These are phyloP conservation scores for Myrmophylax atrothorax DNA, from an alignment of 2,113 vertebrate genomes.

Conservation along the genomic window DNA sequence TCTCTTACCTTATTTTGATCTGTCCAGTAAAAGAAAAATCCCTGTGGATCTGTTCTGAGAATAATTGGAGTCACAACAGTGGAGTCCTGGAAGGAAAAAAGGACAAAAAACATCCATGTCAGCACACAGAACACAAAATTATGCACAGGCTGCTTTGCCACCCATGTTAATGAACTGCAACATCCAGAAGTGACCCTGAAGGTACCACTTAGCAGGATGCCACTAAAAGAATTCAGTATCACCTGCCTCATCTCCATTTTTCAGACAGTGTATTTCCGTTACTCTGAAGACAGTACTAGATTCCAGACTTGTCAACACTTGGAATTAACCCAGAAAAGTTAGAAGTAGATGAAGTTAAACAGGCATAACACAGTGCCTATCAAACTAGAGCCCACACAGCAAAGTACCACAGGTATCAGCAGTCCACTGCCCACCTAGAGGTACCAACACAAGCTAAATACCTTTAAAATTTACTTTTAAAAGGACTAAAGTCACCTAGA, in stretches of 20 bases:
- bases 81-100: constrained; percentile 81
- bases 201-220: not conserved
- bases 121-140: not conserved
- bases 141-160: not conserved
- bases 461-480: not conserved
- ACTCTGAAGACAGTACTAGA: not conserved
- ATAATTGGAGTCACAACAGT: constrained; percentile 89
- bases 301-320: not conserved
- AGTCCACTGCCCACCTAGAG: not conserved
- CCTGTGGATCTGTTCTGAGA: constrained; percentile 91
- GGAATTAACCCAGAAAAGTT: not conserved
- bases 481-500: not conserved
- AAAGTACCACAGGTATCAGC: not conserved
- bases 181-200: not conserved
- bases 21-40: constrained; percentile 97
- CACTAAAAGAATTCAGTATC: not conserved
- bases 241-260: constrained; percentile 4
- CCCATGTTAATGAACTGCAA: not conserved
- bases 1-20: constrained; percentile 95
- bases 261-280: not conserved
- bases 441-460: not conserved
- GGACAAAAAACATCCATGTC: not conserved
- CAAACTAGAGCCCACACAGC: not conserved
- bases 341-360: not conserved
- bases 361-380: not conserved